Evolutionary conservation across 2,888 invertebrate genomes (phyloP).

Genomic region (Microchrysa polita): DNA sequence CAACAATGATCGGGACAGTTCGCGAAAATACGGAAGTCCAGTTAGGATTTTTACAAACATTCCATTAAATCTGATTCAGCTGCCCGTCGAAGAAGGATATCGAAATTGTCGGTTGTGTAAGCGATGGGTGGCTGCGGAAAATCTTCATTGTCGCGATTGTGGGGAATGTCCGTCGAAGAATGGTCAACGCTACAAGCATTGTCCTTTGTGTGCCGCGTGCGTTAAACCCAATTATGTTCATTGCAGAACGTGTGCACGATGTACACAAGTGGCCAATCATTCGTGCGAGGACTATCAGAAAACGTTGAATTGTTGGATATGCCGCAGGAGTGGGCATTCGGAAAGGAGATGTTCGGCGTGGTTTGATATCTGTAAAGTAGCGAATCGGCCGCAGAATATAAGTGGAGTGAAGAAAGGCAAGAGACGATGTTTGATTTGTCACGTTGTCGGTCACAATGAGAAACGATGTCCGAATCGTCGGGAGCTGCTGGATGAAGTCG

Average conservation of each 20-base stretch:
- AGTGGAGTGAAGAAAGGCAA: slow-evolving; percentile 16
- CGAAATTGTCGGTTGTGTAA: slow-evolving; percentile 78
- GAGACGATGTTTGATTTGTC: slow-evolving; percentile 47
- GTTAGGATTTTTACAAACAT: slow-evolving; percentile 90
- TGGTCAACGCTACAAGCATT: slow-evolving; percentile 76
- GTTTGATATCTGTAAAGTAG: slow-evolving; percentile 19
- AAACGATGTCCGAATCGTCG: slow-evolving; percentile 40
- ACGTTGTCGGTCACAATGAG: slow-evolving; percentile 47
- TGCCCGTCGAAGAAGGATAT: slow-evolving; percentile 70
- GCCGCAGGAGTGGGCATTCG: slow-evolving; percentile 58
- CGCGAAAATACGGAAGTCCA: slow-evolving; percentile 80
- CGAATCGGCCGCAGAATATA: not conserved
- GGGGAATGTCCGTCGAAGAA: slow-evolving; percentile 77
- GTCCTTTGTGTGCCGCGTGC: slow-evolving; percentile 73
- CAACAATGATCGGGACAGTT: slow-evolving; percentile 64
- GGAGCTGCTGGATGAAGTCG: slow-evolving; percentile 38
- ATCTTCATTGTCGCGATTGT: slow-evolving; percentile 81
- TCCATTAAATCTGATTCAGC: slow-evolving; percentile 61
- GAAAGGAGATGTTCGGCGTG: slow-evolving; percentile 57
- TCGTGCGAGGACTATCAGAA: slow-evolving; percentile 65
- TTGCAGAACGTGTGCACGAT: slow-evolving; percentile 77
- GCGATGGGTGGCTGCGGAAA: slow-evolving; percentile 74
- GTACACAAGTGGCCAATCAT: slow-evolving; percentile 67
- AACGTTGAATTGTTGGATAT: slow-evolving; percentile 60
- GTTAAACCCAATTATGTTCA: slow-evolving; percentile 88